Base-by-base conservation (phyloP, 2,888 invertebrate genomes). In the Macrosiphum euphorbiae region DNA sequence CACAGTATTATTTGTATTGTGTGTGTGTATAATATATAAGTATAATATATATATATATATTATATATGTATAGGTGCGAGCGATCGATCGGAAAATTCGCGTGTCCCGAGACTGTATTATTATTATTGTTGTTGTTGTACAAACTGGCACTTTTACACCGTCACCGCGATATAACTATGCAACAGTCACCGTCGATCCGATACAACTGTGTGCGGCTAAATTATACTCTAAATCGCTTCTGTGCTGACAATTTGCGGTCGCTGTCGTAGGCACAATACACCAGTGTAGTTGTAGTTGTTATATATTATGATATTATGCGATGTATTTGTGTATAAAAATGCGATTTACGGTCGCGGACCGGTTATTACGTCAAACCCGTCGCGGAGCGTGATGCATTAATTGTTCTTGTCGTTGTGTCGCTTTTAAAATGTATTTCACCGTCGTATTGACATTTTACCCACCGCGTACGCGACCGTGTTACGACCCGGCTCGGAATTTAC, bases 11-110 rank as follows among this genome's bases (percentile, higher is more conserved):
- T 35, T 35, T 78, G 26, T 78, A 8, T 8, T 78, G 35, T 41
- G 35, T 78, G 20, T 78, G 20, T 78, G 47, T 47, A 50, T 50
- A 50, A 61, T 61, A 11, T 61, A 41, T 84, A 44, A 44, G 44
- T 44, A 44, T 0, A 44, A 44, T 44, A 44, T 44, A 44, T 44
- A 44, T 7, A 44, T 7, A 44, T 44, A 7, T 44, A 1, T 52
- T n/a, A n/a, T n/a, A n/a, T n/a, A n/a, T n/a, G 20, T 78, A 1
- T 52, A 20, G 20, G n/a, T 35, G 44, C 28, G 8, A 8, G 35
- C 88, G 50, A 89, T 89, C 89, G 58, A 58, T 89, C 89, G 89
- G 89, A 89, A 89, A 90, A 90, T 90, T 67, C 67, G 61, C 90
- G 90, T 90, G 28, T 61, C 61, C 47, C 47, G n/a, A 58, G 13